Percentiles rank a stretch among this genome's conserved stretches.
These are phyloP conservation scores for Antigone vipio DNA, from an alignment of 2,113 vertebrate genomes.

Conservation along the genomic window DNA sequence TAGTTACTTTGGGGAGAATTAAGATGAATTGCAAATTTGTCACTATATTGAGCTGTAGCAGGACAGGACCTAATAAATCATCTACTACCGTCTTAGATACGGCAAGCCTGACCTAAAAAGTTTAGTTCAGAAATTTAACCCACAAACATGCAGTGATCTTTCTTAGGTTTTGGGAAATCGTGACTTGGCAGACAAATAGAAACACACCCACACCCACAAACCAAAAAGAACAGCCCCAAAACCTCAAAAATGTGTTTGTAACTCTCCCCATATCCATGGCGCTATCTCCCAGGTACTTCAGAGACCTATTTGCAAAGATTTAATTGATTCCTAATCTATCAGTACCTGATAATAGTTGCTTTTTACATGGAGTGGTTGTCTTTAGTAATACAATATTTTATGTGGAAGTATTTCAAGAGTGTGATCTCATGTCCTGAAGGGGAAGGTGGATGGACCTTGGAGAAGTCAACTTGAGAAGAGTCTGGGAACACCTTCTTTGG, in stretches of 20 bases:
- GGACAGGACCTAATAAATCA: background rate
- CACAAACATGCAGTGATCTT: accelerated
- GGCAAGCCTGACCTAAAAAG: background rate
- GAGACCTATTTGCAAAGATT: background rate
- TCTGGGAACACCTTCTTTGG: background rate
- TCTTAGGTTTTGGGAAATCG: background rate
- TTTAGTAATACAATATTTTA: background rate
- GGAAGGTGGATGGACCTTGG: background rate
- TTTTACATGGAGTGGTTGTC: background rate
- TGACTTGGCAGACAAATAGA: background rate
- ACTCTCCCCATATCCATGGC: background rate
- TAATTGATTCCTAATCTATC: background rate
- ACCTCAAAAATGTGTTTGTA: background rate
- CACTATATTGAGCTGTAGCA: background rate
- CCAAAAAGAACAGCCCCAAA: background rate
- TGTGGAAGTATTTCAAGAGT: background rate
- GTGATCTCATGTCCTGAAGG: background rate
- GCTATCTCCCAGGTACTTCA: background rate
- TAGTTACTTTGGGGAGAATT: background rate
- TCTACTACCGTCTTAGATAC: no score
- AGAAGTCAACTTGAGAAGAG: background rate
- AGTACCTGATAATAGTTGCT: background rate
- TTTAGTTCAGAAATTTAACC: background rate
- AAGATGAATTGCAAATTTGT: background rate
- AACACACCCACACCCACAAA: background rate